Evolutionary conservation across 2,113 vertebrate genomes (phyloP).

Genomic region (Alligator sinensis): DNA sequence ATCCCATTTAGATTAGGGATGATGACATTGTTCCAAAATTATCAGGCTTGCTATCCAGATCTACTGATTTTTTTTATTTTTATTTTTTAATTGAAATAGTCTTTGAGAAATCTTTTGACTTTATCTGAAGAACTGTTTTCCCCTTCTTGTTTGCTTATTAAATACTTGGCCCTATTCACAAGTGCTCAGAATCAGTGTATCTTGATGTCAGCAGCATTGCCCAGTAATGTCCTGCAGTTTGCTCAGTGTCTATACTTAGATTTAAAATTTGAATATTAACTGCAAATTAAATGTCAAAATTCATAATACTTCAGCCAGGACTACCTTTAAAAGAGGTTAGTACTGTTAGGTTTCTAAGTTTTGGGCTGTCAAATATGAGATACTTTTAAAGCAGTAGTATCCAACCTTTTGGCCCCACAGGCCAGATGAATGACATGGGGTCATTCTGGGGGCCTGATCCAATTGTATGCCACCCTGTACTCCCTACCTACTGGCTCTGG

Average conservation of each 20-base stretch:
- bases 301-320: not conserved
- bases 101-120: not conserved
- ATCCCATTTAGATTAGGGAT: not conserved
- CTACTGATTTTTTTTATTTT: not conserved
- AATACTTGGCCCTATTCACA: accelerated
- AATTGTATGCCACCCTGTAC: too few relatives aligned
- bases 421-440: too few relatives aligned
- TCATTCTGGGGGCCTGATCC: too few relatives aligned
- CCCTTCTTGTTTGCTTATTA: not conserved
- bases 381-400: not conserved
- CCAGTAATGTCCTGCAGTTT: not conserved
- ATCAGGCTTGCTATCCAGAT: not conserved
- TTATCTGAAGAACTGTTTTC: not conserved
- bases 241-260: not conserved
- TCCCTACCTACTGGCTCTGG: too few relatives aligned
- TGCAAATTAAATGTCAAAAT: not conserved
- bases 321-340: not conserved
- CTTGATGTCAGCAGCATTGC: not conserved
- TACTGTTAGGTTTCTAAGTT: not conserved
- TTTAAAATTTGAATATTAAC: not conserved
- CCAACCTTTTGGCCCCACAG: too few relatives aligned
- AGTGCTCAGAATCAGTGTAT: not conserved
- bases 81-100: too few relatives aligned
- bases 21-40: not conserved
- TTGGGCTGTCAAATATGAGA: not conserved